Conservation (phyloP, 1,140 invertebrate species). For the Eueides isabella region DNA sequence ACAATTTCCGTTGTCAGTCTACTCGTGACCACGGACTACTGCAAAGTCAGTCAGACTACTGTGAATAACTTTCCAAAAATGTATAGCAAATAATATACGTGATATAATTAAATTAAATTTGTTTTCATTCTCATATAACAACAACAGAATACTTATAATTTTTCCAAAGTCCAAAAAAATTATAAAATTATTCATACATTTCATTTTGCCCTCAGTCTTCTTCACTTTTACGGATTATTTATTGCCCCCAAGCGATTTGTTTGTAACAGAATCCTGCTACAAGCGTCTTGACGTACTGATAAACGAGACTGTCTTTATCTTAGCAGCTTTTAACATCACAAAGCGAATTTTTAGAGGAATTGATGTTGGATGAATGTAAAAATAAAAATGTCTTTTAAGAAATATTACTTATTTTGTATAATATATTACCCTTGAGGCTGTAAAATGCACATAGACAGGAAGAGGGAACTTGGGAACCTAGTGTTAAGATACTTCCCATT, state of each 20-base stretch:
- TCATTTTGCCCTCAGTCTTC: background rate
- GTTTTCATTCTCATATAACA: background rate
- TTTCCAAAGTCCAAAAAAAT: background rate
- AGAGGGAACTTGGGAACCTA: too few species aligned
- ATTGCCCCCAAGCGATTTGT: constrained; percentile 6
- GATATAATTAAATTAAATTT: too few species aligned
- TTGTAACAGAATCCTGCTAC: constrained; percentile 17
- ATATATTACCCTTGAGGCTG: too few species aligned
- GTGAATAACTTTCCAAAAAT: too few species aligned
- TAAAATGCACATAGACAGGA: too few species aligned
- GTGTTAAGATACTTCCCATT: too few species aligned
- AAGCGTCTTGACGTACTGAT: constrained; percentile 19
- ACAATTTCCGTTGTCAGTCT: too few species aligned
- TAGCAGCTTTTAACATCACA: constrained; percentile 15
- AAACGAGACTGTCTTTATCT: constrained; percentile 22
- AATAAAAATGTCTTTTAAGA: background rate
- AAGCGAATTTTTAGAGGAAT: constrained; percentile 8
- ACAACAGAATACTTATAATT: background rate
- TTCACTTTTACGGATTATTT: background rate
- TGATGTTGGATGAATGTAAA: background rate
- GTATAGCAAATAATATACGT: too few species aligned
- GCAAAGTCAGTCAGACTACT: too few species aligned
- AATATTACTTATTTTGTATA: background rate
- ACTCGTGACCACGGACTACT: too few species aligned
- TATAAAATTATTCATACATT: background rate